phyloP scores from a whole-genome alignment of 2,113 vertebrate genomes.

The Melospiza georgiana region DNA sequence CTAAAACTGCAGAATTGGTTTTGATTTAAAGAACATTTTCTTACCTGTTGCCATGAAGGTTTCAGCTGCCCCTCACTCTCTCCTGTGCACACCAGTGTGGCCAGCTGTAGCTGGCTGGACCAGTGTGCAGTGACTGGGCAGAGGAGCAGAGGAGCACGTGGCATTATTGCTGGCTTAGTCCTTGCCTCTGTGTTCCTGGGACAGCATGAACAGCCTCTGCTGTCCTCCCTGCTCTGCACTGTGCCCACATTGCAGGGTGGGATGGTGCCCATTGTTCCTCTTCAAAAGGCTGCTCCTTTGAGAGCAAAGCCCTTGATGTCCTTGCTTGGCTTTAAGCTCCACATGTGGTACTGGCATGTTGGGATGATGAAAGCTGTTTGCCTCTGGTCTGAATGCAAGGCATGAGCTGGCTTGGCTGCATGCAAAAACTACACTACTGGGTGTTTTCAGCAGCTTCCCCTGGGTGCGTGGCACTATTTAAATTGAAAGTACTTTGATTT shows the following conservation, averaged over 20 bases:
- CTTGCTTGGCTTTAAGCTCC: neutral
- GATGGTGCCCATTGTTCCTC: too few species aligned
- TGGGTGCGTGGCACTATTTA: neutral
- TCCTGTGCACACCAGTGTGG: neutral
- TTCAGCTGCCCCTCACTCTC: neutral
- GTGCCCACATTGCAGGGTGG: neutral
- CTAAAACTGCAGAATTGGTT: neutral
- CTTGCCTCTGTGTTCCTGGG: neutral
- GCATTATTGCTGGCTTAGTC: neutral
- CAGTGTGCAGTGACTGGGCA: neutral
- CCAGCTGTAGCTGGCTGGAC: neutral
- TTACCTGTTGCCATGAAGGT: neutral
- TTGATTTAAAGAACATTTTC: neutral
- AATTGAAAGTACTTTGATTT: neutral
- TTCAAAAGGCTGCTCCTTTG: neutral
- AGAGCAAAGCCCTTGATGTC: neutral
- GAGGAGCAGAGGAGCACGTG: accelerated
- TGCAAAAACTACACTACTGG: neutral
- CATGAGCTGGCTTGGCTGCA: neutral
- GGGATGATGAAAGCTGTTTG: neutral
- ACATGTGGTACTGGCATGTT: accelerated
- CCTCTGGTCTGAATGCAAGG: neutral
- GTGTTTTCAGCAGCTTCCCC: neutral
- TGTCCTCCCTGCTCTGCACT: neutral
- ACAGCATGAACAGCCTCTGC: accelerated